A percentile compares a stretch with the other conserved stretches of the same genome.
phyloP scores from a whole-genome alignment of 23 tunicate species.

The Pegea sp. region DNA sequence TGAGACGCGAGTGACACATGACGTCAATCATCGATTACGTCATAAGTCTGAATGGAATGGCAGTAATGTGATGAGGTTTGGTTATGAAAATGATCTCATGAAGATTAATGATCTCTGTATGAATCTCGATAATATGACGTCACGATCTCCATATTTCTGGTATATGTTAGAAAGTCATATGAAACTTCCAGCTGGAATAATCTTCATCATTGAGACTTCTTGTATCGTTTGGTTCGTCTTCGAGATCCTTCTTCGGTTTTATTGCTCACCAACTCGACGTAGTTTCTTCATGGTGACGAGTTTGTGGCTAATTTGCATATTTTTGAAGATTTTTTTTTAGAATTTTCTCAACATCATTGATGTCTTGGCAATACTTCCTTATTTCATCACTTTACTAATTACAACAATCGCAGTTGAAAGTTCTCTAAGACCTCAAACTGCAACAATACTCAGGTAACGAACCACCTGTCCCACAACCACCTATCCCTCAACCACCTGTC shows the following conservation, averaged over 20 bases:
- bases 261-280: conserved; percentile 35
- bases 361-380: conserved; percentile 77
- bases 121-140: background rate
- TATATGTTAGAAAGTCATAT: conserved; percentile 42
- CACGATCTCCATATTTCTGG: conserved; percentile 41
- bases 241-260: conserved; percentile 57
- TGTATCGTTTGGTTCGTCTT: conserved; percentile 97
- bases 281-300: conserved; percentile 36
- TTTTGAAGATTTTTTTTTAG: conserved; percentile 8
- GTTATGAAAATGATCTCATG: too few species aligned
- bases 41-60: conserved; percentile 1
- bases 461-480: too few species aligned
- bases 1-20: background rate
- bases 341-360: conserved; percentile 74
- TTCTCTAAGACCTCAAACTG: conserved; percentile 56
- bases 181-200: conserved; percentile 55
- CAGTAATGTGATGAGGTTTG: too few species aligned
- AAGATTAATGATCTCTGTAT: too few species aligned
- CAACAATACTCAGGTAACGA: conserved; percentile 81
- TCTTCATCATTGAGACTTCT: conserved; percentile 66
- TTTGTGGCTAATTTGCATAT: background rate
- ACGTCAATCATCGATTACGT: conserved; percentile 2
- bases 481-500: too few species aligned
- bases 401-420: conserved; percentile 46
- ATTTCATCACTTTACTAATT: conserved; percentile 66